A percentile compares a stretch with the other conserved stretches of the same genome.
Conservation (phyloP, 2,888 invertebrate genomes). For the Poecilus cupreus region DNA sequence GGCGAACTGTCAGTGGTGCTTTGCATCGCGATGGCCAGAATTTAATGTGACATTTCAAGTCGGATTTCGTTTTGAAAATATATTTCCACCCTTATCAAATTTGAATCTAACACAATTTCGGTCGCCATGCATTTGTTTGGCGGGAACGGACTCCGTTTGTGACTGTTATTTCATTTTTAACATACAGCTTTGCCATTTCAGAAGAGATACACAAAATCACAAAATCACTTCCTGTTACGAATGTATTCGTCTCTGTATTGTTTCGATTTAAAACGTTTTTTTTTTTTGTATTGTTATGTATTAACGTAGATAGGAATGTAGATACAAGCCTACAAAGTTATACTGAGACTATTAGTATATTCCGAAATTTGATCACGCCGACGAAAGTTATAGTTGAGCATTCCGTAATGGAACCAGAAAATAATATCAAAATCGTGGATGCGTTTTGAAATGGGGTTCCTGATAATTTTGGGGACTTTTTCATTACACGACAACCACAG, state of each 20-base stretch:
- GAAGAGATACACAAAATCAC: not conserved
- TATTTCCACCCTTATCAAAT: constrained; percentile 56
- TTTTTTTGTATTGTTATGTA: no score
- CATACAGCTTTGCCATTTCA: constrained; percentile 23
- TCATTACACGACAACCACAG: no score
- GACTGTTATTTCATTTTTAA: constrained; percentile 53
- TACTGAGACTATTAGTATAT: not conserved
- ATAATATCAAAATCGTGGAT: no score
- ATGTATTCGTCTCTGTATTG: constrained; percentile 1
- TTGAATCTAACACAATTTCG: constrained; percentile 56
- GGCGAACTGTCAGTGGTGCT: constrained; percentile 44
- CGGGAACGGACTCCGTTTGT: constrained; percentile 17
- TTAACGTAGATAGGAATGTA: no score
- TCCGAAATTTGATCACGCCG: not conserved
- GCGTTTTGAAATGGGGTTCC: no score
- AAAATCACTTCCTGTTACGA: constrained; percentile 42
- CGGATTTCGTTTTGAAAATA: constrained; percentile 58
- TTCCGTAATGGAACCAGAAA: no score
- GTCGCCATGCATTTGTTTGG: constrained; percentile 51
- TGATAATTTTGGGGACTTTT: no score
- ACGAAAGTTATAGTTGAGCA: no score
- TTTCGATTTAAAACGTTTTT: not conserved
- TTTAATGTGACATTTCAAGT: constrained; percentile 58
- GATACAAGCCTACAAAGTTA: no score
- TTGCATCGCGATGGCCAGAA: constrained; percentile 49